phyloP scores from a whole-genome alignment of 2,888 invertebrate species.

The Glaucopsyche alexis region DNA sequence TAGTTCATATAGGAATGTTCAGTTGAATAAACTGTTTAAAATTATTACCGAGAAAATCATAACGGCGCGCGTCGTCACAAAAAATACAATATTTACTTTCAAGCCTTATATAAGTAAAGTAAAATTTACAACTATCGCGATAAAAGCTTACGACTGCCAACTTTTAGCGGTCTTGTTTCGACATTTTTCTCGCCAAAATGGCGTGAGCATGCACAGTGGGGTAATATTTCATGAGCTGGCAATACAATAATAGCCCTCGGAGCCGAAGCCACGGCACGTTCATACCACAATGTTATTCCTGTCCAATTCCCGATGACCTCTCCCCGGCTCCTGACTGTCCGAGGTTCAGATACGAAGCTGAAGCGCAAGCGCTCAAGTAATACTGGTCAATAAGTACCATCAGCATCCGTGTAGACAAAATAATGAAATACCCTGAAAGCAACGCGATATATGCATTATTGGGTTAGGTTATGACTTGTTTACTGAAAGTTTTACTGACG shows the following conservation, averaged over 20 bases:
- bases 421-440: conserved; percentile 78
- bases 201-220: conserved; percentile 72
- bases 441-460: conserved; percentile 74
- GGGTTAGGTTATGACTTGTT: conserved; percentile 78
- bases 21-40: too few species aligned
- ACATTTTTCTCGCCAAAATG: conserved; percentile 73
- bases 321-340: conserved; percentile 38
- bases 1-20: too few species aligned
- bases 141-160: background rate
- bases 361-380: conserved; percentile 48
- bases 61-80: too few species aligned
- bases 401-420: conserved; percentile 79
- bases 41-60: too few species aligned
- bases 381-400: conserved; percentile 60
- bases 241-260: conserved; percentile 77
- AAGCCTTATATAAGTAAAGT: too few species aligned
- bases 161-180: conserved; percentile 54
- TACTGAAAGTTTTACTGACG: conserved; percentile 45
- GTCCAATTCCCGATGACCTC: conserved; percentile 56
- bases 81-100: too few species aligned
- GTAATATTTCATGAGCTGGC: conserved; percentile 79
- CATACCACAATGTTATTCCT: conserved; percentile 71
- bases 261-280: conserved; percentile 78
- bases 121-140: too few species aligned
- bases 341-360: conserved; percentile 41